Evolutionary conservation across 2,888 invertebrate species (phyloP), one percentile per base, ranked within the genome.

Genomic region (Ischnus inquisitorius): DNA sequence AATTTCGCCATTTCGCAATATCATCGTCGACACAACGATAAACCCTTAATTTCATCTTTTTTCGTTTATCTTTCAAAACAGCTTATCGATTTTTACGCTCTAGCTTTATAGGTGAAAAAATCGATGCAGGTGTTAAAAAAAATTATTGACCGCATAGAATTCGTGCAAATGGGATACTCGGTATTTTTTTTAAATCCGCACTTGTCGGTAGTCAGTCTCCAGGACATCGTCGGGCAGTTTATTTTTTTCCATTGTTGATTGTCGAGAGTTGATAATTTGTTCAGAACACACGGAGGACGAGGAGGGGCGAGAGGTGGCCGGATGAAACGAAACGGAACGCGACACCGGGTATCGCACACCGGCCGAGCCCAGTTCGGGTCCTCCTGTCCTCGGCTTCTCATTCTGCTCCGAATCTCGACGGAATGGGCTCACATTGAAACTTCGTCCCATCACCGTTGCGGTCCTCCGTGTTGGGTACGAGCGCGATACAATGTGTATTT

Each of bases 171-270:
- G 6, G 6, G 10, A 69, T 46, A 28, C 16, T 69, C 28, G 16
- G 16, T 60, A 22, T 75, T 75, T 65, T 62, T 48, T 34, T 72
- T 51, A 25, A 39, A 34, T 41, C 68, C 12, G 14, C 60, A 68
- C 46, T 68, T 68, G 57, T 34, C 60, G 65, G 28, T 19, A 39
- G 34, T 34, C 22, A 25, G 34, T 22, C 51, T 77, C 41, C 28
- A 28, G 60, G 22, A 48, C 46, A 28, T 19, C 43, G 60, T 69
- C 48, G 62, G 28, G 43, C 46, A 54, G 41, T 65, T 79, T 65
- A 79, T 79, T 79, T 75, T 62, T 75, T 34, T 34, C 48, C 68
- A 68, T 68, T 69, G 80, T 80, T 75, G 80, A 80, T 65, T 65
- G 64, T 72, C 62, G 51, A 62, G 68, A 57, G 75, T 69, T 80